These are phyloP conservation scores for Alectura lathami DNA, from an alignment of 2,113 vertebrate species.

Conservation along the genomic window DNA sequence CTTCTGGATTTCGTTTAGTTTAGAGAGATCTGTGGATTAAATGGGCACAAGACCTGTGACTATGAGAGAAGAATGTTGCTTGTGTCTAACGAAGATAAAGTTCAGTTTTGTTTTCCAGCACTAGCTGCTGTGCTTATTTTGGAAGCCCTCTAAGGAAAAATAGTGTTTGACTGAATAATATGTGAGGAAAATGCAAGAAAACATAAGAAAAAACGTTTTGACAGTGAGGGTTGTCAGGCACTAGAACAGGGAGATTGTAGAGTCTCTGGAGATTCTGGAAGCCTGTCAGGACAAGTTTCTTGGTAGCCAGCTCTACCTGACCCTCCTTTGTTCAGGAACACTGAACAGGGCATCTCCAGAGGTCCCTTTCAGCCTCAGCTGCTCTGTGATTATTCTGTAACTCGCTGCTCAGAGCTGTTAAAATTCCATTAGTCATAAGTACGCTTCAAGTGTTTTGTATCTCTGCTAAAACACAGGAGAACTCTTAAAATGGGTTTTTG, in stretches of 20 bases:
- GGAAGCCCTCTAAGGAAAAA: not conserved
- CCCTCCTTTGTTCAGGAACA: not conserved
- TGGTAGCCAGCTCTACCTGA: not conserved
- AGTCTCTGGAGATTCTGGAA: not conserved
- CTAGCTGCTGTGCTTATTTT: not conserved
- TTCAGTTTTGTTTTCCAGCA: not conserved
- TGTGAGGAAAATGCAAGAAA: not conserved
- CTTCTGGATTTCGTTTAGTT: not conserved
- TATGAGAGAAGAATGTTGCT: not conserved
- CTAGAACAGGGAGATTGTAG: too few species aligned
- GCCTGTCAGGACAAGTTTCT: not conserved
- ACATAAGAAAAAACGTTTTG: not conserved
- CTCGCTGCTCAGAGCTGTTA: not conserved
- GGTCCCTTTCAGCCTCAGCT: not conserved
- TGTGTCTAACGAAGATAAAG: accelerated
- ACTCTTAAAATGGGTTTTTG: not conserved
- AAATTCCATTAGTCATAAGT: not conserved
- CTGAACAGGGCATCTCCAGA: not conserved
- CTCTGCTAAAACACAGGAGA: not conserved
- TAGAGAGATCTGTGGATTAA: not conserved
- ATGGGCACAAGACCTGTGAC: not conserved
- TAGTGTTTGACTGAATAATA: not conserved
- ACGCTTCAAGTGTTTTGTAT: not conserved
- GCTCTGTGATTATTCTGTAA: not conserved
- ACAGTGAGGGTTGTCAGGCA: not conserved